Conservation (phyloP, 2,113 vertebrate genomes). For the Neodontobutis hainanensis region DNA sequence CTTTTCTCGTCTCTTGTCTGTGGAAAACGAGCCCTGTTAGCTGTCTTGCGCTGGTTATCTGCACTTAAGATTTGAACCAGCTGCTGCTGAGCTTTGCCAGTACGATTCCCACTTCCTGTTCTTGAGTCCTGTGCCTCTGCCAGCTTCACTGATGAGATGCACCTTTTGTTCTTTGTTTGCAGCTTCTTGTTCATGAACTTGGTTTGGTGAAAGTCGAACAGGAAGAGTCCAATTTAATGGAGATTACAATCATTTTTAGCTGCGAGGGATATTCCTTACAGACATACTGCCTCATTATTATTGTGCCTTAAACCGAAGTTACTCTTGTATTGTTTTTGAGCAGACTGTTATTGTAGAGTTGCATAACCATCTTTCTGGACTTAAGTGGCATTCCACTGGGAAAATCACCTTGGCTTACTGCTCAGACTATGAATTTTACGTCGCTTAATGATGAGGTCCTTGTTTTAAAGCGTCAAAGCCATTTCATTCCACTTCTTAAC, state of each 20-base stretch:
- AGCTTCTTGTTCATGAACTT: constrained; percentile 43
- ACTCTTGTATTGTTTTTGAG: constrained; percentile 1
- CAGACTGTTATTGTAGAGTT: background rate
- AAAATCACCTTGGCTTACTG: constrained; percentile 16
- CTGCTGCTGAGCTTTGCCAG: constrained; percentile 56
- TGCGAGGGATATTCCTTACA: background rate
- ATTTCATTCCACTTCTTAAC: constrained; percentile 21
- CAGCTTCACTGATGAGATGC: constrained; percentile 52
- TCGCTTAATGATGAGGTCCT: constrained; percentile 23
- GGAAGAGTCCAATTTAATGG: constrained; percentile 21
- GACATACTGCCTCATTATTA: background rate
- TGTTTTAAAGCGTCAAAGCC: constrained; percentile 2
- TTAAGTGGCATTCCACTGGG: constrained; percentile 17
- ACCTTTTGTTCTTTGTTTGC: constrained; percentile 46
- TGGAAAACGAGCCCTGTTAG: constrained; percentile 29
- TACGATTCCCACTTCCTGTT: constrained; percentile 35
- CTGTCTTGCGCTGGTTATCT: constrained; percentile 38
- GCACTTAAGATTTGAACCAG: constrained; percentile 67
- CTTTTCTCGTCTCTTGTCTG: constrained; percentile 4
- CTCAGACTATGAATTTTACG: constrained; percentile 43
- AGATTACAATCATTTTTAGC: background rate
- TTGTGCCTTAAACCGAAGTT: background rate
- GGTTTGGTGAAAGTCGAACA: constrained; percentile 7
- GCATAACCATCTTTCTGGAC: constrained; percentile 9
- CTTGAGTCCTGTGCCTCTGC: constrained; percentile 34